Conservation (phyloP, 2,113 vertebrate species). For the Cheilinus undulatus region DNA sequence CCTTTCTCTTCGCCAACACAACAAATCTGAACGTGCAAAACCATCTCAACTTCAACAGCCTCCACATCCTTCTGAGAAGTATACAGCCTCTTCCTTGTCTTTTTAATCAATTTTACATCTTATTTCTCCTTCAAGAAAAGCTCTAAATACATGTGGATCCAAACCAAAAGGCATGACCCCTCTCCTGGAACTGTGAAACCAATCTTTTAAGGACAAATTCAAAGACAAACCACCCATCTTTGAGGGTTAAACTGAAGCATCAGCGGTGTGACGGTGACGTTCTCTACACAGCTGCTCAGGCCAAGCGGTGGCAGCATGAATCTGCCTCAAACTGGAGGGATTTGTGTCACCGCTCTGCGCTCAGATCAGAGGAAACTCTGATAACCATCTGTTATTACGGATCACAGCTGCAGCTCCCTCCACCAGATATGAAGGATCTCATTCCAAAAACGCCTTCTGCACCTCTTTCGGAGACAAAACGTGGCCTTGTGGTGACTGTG, state of each 20-base stretch:
- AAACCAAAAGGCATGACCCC: background rate
- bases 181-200: too few relatives aligned
- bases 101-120: too few relatives aligned
- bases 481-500: background rate
- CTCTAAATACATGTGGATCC: background rate
- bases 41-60: constrained; percentile 12
- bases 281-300: constrained; percentile 10
- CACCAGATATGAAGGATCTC: background rate
- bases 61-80: background rate
- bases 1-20: background rate
- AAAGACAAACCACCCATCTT: background rate
- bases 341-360: constrained; percentile 7
- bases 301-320: background rate
- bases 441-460: background rate
- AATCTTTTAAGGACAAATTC: background rate
- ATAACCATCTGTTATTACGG: constrained; percentile 47
- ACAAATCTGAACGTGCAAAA: constrained; percentile 6
- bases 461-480: background rate
- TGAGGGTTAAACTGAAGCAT: background rate
- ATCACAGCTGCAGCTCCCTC: constrained; percentile 39
- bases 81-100: too few relatives aligned
- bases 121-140: too few relatives aligned
- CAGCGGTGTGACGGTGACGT: background rate
- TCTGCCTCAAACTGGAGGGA: constrained; percentile 21
- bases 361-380: constrained; percentile 30